Evolutionary conservation across 2,797 vertebrate species (phyloP), one percentile per base, ranked within the genome.

Genomic region (Malacoraja senta): DNA sequence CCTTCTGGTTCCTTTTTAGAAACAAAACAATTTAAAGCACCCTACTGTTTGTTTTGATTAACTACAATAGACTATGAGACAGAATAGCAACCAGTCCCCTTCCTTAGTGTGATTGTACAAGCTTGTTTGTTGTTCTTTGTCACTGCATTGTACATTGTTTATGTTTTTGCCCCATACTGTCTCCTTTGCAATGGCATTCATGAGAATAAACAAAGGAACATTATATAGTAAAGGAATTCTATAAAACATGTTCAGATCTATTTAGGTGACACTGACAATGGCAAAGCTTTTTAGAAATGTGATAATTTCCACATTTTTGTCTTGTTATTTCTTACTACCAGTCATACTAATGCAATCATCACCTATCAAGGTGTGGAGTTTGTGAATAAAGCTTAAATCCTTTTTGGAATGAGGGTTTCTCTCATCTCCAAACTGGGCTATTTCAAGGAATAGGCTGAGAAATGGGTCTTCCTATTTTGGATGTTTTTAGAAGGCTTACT

Each of bases 51-150:
- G 84, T 88, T 88, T 32, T 88, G 61, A 88, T 88, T 65, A 88
- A 88, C 61, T 88, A 65, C 84, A 88, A 88, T 65, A 65, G 84
- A 65, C 13, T 88, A 65, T 88, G 61, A 88, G 63, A 65, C 8
- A 63, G 61, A 63, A 58, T 32, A 88, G 63, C 61, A 88, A n/a
- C 61, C 63, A 88, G 61, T 65, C 84, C 44, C 44, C 84, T 65
- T 65, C n/a, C 84, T 88, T 63, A 65, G n/a, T 88, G 8, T 88
- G 61, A 88, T 65, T 88, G 84, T 88, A 65, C 84, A 88, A 88
- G 29, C n/a, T 32, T 65, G 84, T 88, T 88, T 88, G 61, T 88
- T 88, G 29, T 88, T 88, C 61, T 88, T 88, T 88, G 84, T 88
- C 84, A 88, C 84, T 65, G 61, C 61, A 32, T 88, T 65, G 65